Conservation (phyloP, 92 coral and sea anemone genomes). For the Parazoanthus swiftii region DNA sequence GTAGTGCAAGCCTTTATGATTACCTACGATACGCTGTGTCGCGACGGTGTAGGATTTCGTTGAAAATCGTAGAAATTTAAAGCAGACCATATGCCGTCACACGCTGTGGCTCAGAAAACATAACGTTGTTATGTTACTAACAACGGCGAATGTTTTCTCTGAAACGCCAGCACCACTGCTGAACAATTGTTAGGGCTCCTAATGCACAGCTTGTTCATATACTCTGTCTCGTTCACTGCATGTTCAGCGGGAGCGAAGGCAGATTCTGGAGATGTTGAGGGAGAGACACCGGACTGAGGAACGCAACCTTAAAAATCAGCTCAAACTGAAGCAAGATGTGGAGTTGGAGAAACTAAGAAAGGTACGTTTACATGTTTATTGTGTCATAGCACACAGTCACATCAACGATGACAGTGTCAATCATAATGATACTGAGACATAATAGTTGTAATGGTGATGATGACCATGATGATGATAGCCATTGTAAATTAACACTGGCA, state of each 20-base stretch:
- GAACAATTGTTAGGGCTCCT: too few relatives aligned
- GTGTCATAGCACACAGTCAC: not conserved
- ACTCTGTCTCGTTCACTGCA: not conserved
- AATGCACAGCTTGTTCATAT: not conserved
- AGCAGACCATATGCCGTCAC: too few relatives aligned
- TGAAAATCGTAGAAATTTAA: too few relatives aligned
- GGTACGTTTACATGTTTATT: slow-evolving; percentile 40
- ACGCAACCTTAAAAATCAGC: slow-evolving; percentile 70
- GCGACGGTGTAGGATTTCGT: too few relatives aligned
- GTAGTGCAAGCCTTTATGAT: too few relatives aligned
- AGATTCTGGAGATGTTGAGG: slow-evolving; percentile 71
- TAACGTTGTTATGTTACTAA: too few relatives aligned
- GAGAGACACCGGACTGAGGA: slow-evolving; percentile 76
- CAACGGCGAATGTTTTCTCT: too few relatives aligned
- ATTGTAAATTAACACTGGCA: not conserved
- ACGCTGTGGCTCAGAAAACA: too few relatives aligned
- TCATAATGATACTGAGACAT: not conserved
- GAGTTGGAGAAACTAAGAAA: slow-evolving; percentile 92
- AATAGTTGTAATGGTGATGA: not conserved
- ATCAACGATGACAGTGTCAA: not conserved
- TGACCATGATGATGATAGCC: not conserved
- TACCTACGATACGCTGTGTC: too few relatives aligned
- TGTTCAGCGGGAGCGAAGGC: slow-evolving; percentile 74
- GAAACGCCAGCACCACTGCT: too few relatives aligned
- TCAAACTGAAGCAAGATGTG: slow-evolving; percentile 88